These are phyloP conservation scores for Limanda limanda DNA, from an alignment of 2,113 vertebrate species.

Conservation along the genomic window DNA sequence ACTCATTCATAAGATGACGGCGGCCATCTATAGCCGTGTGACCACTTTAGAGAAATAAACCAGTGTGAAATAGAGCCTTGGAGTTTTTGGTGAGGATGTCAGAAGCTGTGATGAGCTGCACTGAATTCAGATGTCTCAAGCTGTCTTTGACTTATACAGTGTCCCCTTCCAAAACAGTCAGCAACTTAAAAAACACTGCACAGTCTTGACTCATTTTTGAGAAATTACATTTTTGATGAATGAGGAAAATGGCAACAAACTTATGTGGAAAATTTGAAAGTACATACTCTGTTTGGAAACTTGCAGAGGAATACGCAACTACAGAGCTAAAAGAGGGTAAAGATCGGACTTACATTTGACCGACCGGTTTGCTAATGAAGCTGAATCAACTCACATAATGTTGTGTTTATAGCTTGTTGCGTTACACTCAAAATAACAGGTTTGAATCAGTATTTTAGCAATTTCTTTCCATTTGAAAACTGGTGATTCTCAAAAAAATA, in stretches of 20 bases:
- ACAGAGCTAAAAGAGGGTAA: not conserved
- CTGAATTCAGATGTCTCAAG: constrained; percentile 40
- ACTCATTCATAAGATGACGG: constrained; percentile 39
- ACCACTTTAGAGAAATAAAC: constrained; percentile 38
- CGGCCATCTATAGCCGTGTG: constrained; percentile 2
- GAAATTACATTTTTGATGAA: not conserved
- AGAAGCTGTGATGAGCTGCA: constrained; percentile 38
- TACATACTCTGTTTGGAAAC: not conserved
- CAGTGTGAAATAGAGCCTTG: constrained; percentile 37
- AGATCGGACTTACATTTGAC: no score
- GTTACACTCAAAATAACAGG: not conserved
- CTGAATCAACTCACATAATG: not conserved
- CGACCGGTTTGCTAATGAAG: no score
- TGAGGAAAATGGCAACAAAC: not conserved
- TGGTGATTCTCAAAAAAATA: not conserved
- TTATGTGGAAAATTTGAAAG: not conserved
- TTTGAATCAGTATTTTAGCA: no score
- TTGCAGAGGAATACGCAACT: no score
- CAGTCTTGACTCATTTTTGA: not conserved
- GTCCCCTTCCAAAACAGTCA: not conserved
- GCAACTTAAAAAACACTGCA: not conserved
- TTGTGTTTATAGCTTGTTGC: not conserved
- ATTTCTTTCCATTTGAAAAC: not conserved
- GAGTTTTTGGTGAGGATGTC: constrained; percentile 16
- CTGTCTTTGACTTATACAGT: constrained; percentile 1